Evolutionary conservation across 2,113 vertebrate genomes (phyloP), one percentile per base, ranked within the genome.

Genomic region (Litocranius walleri): DNA sequence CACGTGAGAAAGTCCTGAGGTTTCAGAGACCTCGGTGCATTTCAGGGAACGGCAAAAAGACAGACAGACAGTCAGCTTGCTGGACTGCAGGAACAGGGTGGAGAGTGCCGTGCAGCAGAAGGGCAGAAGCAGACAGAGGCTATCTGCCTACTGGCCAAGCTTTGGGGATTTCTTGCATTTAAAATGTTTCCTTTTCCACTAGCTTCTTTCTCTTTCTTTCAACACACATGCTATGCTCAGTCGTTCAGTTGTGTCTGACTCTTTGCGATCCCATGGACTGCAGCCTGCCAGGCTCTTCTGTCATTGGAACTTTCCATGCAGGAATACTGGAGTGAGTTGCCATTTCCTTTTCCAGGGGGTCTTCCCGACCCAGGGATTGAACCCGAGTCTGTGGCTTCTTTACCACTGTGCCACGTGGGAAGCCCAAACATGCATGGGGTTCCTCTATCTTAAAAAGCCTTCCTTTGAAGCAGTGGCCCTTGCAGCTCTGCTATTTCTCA

Each of bases 101-200:
- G 48, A 6, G n/a, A 92, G 59, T 3, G 40, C 12, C 0, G 1
- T 17, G 54, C 7, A 6, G 33, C 0, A 6, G 9, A 54, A 61
- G 1, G 15, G 86, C 54, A 30, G 84, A 59, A 25, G 36, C 74
- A 19, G 43, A 33, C 74, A 25, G 40, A 56, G 29, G 81, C 25
- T 14, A 3, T 7, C 1, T 6, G 89, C 25, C 52, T 27, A 50
- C 59, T 50, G 59, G 45, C 59, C 36, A 67, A n/a, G 19, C 48
- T 33, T 84, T 30, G 82, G 54, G 40, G 14, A n/a, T 43, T 82
- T 74, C 43, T 71, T 88, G 17, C 40, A 45, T 74, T 88, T 88
- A 21, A 59, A 61, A 40, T 43, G 52, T 30, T 59, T 64, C 40
- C 54, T 64, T 85, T n/a, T 84, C 36, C 25, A 9, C 33, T 30